Base-by-base conservation (phyloP, 1,140 invertebrate genomes). In the Cydia strobilella region DNA sequence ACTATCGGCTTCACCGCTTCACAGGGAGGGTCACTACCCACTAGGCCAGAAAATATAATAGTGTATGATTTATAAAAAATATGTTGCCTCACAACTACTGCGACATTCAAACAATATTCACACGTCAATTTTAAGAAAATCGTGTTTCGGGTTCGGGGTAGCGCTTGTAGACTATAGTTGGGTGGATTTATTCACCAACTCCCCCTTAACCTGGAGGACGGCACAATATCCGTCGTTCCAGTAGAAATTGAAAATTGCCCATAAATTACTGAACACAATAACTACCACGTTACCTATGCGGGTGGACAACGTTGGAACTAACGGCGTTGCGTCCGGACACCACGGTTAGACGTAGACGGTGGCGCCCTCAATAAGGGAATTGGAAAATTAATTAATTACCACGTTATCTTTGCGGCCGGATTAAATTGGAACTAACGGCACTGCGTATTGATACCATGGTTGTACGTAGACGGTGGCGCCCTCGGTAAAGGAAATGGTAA, bases 201-300 rank as follows among this genome's bases (percentile, higher is more conserved):
- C 54, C 54, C 20, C 20, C 20, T 59, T 59, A 23, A 69, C n/a
- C 9, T 42, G 27, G 15, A 69, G 65, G 65, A 69, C 25, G 25
- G 35, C 3, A 35, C 15, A 20, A 69, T 35, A 18, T 18, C 65
- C 65, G 65, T 39, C 31, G 42, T 69, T 69, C 65, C 31, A 69
- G 31, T 39, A 20, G 3, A 35, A 69, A 69, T 69, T 69, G 65
- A 69, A 69, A 69, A 69, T 69, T 69, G 65, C 65, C 15, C 23
- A 12, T 35, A 69, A 69, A 69, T 39, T 2, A 69, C 48, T 51
- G n/a, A 51, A 51, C 48, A 51, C 42, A 27, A 2, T 13, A 6
- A 51, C 25, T 15, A 31, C 65, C 35, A 20, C 15, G 6, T 69
- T 69, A 39, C n/a, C 7, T 18, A 3, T 69, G 31, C 65, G n/a